Base-by-base conservation (phyloP, 1,140 invertebrate species). In the Halictus rubicundus region DNA sequence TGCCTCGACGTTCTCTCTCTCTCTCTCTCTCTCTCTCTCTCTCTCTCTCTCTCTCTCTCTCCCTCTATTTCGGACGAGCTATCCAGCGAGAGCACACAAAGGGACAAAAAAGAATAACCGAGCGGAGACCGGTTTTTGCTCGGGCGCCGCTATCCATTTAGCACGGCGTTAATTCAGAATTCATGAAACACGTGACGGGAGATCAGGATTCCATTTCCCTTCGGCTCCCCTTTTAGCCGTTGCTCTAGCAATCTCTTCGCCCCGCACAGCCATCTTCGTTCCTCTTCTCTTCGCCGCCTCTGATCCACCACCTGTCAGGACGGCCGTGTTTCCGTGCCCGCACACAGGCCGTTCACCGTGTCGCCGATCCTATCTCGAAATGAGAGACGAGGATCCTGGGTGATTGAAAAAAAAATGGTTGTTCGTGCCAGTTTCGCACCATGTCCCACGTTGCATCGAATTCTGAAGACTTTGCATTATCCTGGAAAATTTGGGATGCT, bases 111-210 rank as follows among this genome's bases (percentile, higher is more conserved):
- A 57, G 9, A 6, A 25, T 19, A 59, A 23, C 49, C 64, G 9
- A 39, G 10, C 63, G 37, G 37, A 10, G 63, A 65, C 10, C 19
- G 52, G 8, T 69, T 76, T 60, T 69, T 46, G 12, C 70, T 23
- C 16, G 19, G 54, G 21, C 23, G 37, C 25, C 23, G 19, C 68
- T 71, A 71, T 63, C 68, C 75, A 71, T 71, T 78, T 71, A 78
- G 59, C 68, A 49, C 52, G 19, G 32, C 39, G 70, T 79, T 73
- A 73, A 79, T 79, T 66, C 70, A 66, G 37, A 79, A 74, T 79
- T 66, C 52, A 79, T 79, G 63, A 73, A 66, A 79, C 69, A 74
- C 37, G 63, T 63, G 70, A 73, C 52, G 63, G 21, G 16, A 54
- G 68, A 78, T 70, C 42, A 71, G 60, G 59, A 61, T 78, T 63